Base-by-base conservation (phyloP, 2,888 invertebrate genomes). In the Drosophila subsilvestris region DNA sequence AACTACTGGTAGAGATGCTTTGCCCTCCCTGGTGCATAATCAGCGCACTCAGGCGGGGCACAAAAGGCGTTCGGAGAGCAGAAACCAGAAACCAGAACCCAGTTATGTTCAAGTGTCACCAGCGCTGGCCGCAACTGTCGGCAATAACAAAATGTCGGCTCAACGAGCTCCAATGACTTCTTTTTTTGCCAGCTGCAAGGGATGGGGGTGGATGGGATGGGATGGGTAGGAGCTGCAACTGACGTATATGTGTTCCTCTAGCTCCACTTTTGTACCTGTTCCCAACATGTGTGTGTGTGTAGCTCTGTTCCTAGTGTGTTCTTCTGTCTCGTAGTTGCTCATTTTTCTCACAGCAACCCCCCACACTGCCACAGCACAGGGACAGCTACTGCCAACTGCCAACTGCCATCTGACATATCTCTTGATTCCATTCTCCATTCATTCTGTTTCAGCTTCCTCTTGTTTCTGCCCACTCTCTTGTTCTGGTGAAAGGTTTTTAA, bases 61-160 rank as follows among this genome's bases (percentile, higher is more conserved):
- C 62, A 74, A 72, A 58, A 48, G 66, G 68, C 66, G 66, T n/a
- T n/a, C n/a, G 12, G 56, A 56, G 66, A 48, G 48, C 18, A 66
- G 56, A 56, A 66, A 7, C 37, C 14, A 37, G 37, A 14, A 32
- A 1, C 6, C 63, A 63, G 76, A 62, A 48, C 76, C 70, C 79
- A 79, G 81, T 76, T 81, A 74, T 75, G 71, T 65, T 81, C 65
- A 77, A 81, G 81, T 79, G 76, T 67, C 73, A 62, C 71, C 71
- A 67, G 67, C 59, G 69, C 69, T 77, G 62, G 68, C 76, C 74
- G 62, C 76, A 76, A 76, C 74, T 77, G 77, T 76, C 69, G 61
- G 56, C 74, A 74, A 74, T 65, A 77, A 77, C 76, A 76, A 77
- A 76, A 56, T 65, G 69, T 56, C 69, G 72, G 54, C 62, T 70